Base-by-base conservation (phyloP, 92 coral and sea anemone species). In the Umimayanthus kanabou region DNA sequence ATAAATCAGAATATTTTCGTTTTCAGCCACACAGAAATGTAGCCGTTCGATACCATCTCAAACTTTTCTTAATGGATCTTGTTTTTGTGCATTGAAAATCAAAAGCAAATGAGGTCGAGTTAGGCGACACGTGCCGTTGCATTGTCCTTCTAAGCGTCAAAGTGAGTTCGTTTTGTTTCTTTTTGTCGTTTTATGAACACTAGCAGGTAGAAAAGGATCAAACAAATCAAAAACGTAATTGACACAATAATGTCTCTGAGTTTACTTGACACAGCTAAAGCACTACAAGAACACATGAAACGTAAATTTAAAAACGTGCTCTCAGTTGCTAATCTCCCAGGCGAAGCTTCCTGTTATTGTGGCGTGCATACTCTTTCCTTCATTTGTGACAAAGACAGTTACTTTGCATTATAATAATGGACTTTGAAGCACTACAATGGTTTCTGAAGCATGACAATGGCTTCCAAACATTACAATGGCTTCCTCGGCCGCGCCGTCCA, bases 371-470 rank as follows among this genome's bases (percentile, higher is more conserved):
- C n/a, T 28, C 22, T 20, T 23, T 61, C 69, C 6, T 61, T 61
- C 10, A 26, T 9, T 18, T 37, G 49, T 15, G n/a, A 9, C 25
- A 20, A 22, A 39, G 30, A 61, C 55, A 18, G 55, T 13, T 8
- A 69, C 26, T 83, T 83, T 83, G 87, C 87, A 83, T 83, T 83
- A 67, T 73, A 83, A 81, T 25, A 33, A n/a, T n/a, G n/a, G 69
- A 39, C 29, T 65, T 42, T 81, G 76, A 39, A 57, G 33, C 85
- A 81, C 20, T 66, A 39, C 85, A 81, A 82, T 82, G 86, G 77
- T 13, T 82, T 67, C 42, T 67, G 30, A 10, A 82, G 55, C 77
- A 67, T 28, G 23, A 55, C 5, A 81, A 42, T 82, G 86, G 77
- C 43, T 73, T 73, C 0, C 45, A 4, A 3, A 22, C 65, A 47